phyloP scores from a whole-genome alignment of 2,113 vertebrate genomes.

The Oreochromis aureus region DNA sequence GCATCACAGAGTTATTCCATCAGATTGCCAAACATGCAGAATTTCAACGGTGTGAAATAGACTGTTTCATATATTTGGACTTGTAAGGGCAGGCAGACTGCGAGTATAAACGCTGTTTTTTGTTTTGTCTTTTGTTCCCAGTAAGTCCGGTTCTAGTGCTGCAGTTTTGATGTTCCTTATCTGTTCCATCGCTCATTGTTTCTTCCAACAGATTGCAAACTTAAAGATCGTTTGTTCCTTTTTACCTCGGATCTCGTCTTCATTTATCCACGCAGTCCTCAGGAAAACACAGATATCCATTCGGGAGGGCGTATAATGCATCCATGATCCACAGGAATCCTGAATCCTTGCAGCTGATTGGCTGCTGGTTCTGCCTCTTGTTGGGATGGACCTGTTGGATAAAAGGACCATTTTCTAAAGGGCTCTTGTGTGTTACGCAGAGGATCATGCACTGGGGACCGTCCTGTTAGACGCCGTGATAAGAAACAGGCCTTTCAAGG shows the following conservation, averaged over 20 bases:
- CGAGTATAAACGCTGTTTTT: background rate
- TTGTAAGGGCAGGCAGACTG: background rate
- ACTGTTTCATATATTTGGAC: background rate
- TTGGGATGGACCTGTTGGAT: conserved; percentile 94
- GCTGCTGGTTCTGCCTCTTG: conserved; percentile 85
- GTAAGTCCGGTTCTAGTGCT: background rate
- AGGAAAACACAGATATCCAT: conserved; percentile 50
- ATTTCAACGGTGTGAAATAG: conserved; percentile 9
- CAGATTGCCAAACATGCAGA: background rate
- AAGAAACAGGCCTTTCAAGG: conserved; percentile 35
- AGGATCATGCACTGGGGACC: conserved; percentile 85
- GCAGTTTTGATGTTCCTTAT: background rate
- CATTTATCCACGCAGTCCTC: conserved; percentile 8
- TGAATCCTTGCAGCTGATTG: conserved; percentile 83
- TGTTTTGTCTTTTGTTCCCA: background rate
- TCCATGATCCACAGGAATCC: conserved; percentile 83
- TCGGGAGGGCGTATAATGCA: conserved; percentile 53
- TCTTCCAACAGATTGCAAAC: background rate
- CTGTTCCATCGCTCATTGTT: background rate
- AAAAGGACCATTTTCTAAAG: conserved; percentile 90
- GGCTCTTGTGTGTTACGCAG: conserved; percentile 80
- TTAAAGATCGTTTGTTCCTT: background rate
- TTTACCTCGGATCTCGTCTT: background rate
- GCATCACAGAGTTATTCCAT: background rate
- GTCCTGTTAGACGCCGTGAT: conserved; percentile 37